phyloP scores from a whole-genome alignment of 2,113 vertebrate genomes.

The Hirundichthys speculiger region DNA sequence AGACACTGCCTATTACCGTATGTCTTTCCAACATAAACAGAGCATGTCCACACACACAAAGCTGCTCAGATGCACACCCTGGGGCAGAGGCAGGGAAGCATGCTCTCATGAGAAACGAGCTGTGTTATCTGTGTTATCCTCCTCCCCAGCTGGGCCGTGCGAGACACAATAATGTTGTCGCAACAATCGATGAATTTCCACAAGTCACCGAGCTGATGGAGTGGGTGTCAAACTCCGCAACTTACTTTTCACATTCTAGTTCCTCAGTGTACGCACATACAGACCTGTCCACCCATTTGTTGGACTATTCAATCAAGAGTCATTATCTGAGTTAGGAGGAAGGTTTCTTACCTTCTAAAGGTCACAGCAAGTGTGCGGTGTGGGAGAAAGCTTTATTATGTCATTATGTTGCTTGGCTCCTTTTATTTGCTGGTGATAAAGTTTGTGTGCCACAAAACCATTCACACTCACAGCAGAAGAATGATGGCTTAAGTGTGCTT shows the following conservation, averaged over 20 bases:
- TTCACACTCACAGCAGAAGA: conserved; percentile 31
- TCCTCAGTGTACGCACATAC: background rate
- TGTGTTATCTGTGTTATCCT: conserved; percentile 66
- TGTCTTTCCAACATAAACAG: conserved; percentile 40
- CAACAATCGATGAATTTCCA: conserved; percentile 51
- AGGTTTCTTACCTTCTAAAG: conserved; percentile 51
- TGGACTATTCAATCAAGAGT: conserved; percentile 42
- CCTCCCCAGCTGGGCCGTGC: conserved; percentile 53
- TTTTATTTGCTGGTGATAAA: conserved; percentile 61
- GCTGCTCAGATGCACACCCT: conserved; percentile 43
- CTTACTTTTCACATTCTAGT: conserved; percentile 30
- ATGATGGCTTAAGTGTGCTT: conserved; percentile 1
- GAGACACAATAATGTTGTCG: conserved; percentile 54
- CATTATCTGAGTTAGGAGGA: conserved; percentile 40
- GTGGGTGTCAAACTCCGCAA: conserved; percentile 46
- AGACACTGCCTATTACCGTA: conserved; percentile 37
- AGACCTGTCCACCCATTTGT: conserved; percentile 10
- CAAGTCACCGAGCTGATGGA: conserved; percentile 60
- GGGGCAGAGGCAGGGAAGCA: conserved; percentile 29
- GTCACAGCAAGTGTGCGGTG: conserved; percentile 40
- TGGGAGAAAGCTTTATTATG: conserved; percentile 53
- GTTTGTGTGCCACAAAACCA: conserved; percentile 40
- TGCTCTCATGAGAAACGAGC: conserved; percentile 62
- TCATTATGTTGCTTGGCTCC: conserved; percentile 50
- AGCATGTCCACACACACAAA: conserved; percentile 20